phyloP scores from a whole-genome alignment of 2,113 vertebrate genomes.

The Reinhardtius hippoglossoides region DNA sequence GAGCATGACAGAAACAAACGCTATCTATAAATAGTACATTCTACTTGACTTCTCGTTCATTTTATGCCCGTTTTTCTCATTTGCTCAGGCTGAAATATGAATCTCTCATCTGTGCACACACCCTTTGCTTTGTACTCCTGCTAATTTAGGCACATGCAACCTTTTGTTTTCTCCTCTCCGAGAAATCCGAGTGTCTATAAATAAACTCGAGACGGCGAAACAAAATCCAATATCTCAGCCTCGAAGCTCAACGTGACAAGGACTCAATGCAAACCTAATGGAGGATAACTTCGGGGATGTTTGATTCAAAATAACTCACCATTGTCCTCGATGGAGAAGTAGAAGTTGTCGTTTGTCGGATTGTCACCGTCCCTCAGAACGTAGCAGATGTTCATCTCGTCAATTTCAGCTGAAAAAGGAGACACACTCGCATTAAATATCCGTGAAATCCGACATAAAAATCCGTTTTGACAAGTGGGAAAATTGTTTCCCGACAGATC shows the following conservation, averaged over 20 bases:
- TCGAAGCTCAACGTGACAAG: background rate
- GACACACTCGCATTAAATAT: conserved; percentile 28
- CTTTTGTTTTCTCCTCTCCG: background rate
- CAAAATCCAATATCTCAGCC: conserved; percentile 8
- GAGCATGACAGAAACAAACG: conserved; percentile 23
- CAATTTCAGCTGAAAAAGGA: conserved; percentile 83
- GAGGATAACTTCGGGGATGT: background rate
- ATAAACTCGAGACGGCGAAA: background rate
- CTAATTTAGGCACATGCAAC: conserved; percentile 8
- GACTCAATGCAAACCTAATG: background rate
- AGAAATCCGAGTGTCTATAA: conserved; percentile 3
- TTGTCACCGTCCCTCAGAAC: conserved; percentile 83
- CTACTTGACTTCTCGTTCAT: conserved; percentile 6
- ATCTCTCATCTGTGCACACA: conserved; percentile 18
- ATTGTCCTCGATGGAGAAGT: conserved; percentile 87
- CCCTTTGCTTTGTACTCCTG: conserved; percentile 12
- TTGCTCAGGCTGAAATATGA: conserved; percentile 15
- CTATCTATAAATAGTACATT: background rate
- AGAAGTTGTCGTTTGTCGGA: conserved; percentile 85
- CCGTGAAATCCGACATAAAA: background rate
- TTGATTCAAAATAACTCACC: conserved; percentile 78
- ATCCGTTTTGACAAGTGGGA: background rate
- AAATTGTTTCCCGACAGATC: conserved; percentile 15
- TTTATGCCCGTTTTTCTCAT: conserved; percentile 10
- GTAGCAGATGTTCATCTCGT: conserved; percentile 87